A percentile compares a stretch with the other conserved stretches of the same genome.
Conservation (phyloP, 2,797 vertebrate genomes). For the Euphonia xanthogaster region DNA sequence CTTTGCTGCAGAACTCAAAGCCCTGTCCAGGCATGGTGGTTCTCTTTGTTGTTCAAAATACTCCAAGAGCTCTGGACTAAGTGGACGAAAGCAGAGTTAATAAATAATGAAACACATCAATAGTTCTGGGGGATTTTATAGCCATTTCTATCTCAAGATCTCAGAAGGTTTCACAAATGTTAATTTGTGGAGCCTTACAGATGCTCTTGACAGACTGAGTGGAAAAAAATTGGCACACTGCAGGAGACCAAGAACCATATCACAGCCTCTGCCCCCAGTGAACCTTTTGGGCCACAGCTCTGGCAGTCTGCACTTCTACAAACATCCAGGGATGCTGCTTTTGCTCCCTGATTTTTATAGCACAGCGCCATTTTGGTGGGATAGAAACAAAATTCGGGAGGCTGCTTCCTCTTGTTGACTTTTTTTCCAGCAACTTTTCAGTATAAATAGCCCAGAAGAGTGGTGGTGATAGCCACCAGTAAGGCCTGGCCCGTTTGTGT, state of each 20-base stretch:
- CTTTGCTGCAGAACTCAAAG: not conserved
- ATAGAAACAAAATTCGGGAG: not conserved
- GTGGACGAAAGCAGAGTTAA: not conserved
- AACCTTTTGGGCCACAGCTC: not conserved
- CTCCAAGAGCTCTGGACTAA: not conserved
- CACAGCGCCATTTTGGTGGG: not conserved
- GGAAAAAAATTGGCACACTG: not conserved
- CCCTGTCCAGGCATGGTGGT: not conserved
- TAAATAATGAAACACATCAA: conserved; percentile 6
- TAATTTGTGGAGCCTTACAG: not conserved
- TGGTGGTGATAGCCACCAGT: not conserved
- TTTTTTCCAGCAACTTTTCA: fast-evolving
- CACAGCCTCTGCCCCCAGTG: fast-evolving
- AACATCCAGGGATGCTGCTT: not conserved
- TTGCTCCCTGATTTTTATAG: not conserved
- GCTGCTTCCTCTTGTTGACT: not conserved
- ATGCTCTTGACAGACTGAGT: not conserved
- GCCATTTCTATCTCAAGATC: not conserved
- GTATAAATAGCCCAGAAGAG: not conserved
- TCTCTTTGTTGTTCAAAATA: not conserved
- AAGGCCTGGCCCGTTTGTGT: not conserved
- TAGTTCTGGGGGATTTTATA: conserved; percentile 4
- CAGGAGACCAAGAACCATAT: not conserved
- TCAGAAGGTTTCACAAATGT: not conserved
- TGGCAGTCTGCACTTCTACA: not conserved